Base-by-base conservation (phyloP, 1,140 invertebrate species). In the Zaprionus lachaisei region DNA sequence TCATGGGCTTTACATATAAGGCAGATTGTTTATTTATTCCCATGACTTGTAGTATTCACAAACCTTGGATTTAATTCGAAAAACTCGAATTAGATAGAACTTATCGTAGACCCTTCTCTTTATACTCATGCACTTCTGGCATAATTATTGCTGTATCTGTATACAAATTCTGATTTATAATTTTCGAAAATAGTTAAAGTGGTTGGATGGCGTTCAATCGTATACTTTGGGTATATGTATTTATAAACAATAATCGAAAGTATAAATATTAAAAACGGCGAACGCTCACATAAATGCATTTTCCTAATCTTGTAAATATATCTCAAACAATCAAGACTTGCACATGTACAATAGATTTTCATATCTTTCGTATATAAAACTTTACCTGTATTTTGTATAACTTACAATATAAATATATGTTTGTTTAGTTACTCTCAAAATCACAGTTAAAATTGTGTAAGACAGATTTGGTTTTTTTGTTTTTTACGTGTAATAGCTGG, bases 371-470 rank as follows among this genome's bases (percentile, higher is more conserved):
- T 76, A 26, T 71, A 11, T 64, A 71, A 55, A 65, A 76, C 68
- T 7, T 77, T 77, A 77, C 74, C 74, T 77, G 74, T 77, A 72
- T 77, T 66, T 61, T 41, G 49, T 51, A 66, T 63, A 47, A 73
- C 58, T 73, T 74, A 77, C 69, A 67, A 14, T 77, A 34, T 61
- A 61, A 34, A 62, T 62, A 24, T 55, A 22, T 64, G 31, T 57
- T 38, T 72, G 28, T 75, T 77, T 34, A 73, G 51, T 74, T 78
- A 51, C 65, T 68, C 34, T 78, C 57, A 58, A 77, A 72, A 77
- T 77, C 74, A 77, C 74, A 77, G 74, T 72, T 76, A 9, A 47
- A 60, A 65, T 77, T 74, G 31, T 63, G 63, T 65, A 68, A 63
- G 41, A 74, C 58, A 68, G 28, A 62, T 62, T 67, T 77, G 31